Base-by-base conservation (phyloP, 2,113 vertebrate species). In the Myiagra hebetior region DNA sequence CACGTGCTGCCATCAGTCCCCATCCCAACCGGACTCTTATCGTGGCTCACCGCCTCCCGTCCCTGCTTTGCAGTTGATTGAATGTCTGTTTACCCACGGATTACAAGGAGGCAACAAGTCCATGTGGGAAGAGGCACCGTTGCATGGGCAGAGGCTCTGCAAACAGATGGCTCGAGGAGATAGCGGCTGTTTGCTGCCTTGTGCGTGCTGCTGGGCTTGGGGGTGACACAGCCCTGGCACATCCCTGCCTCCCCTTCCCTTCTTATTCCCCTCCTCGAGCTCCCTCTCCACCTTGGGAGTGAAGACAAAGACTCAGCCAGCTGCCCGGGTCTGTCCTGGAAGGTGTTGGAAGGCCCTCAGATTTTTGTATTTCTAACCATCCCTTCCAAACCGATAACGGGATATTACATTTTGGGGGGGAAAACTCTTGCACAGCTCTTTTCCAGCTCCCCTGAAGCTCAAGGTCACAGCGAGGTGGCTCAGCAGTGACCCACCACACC, bases 61-160 rank as follows among this genome's bases (percentile, higher is more conserved):
- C 90, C 59, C 60, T 3, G 84, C 87, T 33, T 74, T 75, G 80
- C 87, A 70, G 73, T 35, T 84, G 84, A 88, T 85, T 44, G 91
- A 63, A 75, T 62, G 63, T 78, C 81, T 97, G 42, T 96, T 97
- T 97, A n/a, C 96, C 89, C 8, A 77, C 0, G 41, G 94, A 95
- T 97, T 96, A 96, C 84, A 88, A 74, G 89, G 78, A 96, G 89
- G 92, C 78, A 95, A 73, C 75, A 74, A 94, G 88, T 39, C 75
- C 81, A 86, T 4, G 44, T 7, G 13, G 90, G 82, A 72, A 89
- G 81, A 87, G 59, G 77, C 79, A 31, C 37, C 5, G 35, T 7
- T 64, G 63, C 75, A 62, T 1, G 31, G 89, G 90, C 75, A 83
- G 65, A 87, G 89, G 19, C 60, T 87, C 70, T 57, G 93, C 90